A percentile compares a stretch with the other conserved stretches of the same genome.
These are phyloP conservation scores for Spodoptera litura DNA, from an alignment of 1,140 invertebrate genomes.

Conservation along the genomic window DNA sequence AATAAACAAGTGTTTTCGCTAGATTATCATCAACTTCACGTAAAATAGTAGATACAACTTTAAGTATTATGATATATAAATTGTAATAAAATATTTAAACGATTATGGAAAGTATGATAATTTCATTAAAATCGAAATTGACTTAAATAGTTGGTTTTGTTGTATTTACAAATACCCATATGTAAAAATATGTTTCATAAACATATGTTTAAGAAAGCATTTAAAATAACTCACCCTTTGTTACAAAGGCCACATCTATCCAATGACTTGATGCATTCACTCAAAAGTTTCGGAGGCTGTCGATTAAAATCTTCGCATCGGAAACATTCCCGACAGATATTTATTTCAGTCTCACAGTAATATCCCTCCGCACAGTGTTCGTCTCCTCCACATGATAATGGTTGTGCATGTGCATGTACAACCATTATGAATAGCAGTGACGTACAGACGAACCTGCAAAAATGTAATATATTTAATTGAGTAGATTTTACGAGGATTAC, in stretches of 20 bases:
- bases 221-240: slow-evolving; percentile 11
- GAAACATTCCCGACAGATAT: slow-evolving; percentile 11
- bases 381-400: slow-evolving; percentile 17
- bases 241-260: not conserved
- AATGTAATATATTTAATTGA: not conserved
- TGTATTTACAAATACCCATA: no score
- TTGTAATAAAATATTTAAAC: no score
- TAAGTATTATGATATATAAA: no score
- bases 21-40: no score
- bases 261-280: slow-evolving; percentile 4
- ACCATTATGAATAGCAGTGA: not conserved
- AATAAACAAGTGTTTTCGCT: no score
- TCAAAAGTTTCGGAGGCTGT: not conserved
- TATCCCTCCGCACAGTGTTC: slow-evolving; percentile 25
- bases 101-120: no score
- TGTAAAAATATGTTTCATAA: no score
- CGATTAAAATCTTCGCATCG: slow-evolving; percentile 2
- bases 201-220: no score
- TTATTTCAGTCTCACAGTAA: slow-evolving; percentile 9
- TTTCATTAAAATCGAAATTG: no score
- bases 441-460: not conserved
- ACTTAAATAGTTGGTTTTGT: no score
- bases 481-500: not conserved
- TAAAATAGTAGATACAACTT: no score
- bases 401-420: not conserved